phyloP scores from a whole-genome alignment of 1,140 invertebrate species.

The Amphibalanus amphitrite region DNA sequence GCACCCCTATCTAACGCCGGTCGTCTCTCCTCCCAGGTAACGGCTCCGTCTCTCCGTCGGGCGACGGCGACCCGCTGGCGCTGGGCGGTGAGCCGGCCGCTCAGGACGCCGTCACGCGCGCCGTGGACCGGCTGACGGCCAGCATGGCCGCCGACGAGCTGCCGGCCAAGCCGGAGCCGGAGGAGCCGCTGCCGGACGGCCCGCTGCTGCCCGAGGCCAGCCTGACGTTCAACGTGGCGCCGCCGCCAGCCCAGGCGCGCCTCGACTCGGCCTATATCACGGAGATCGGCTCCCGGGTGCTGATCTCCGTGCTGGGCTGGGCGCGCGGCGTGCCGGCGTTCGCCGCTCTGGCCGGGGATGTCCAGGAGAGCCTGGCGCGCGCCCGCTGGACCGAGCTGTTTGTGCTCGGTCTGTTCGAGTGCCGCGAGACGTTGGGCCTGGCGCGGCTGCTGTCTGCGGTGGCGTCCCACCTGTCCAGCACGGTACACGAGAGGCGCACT shows the following conservation, averaged over 20 bases:
- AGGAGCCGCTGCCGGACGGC: not conserved
- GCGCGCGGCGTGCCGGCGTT: not conserved
- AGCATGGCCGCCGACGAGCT: not conserved
- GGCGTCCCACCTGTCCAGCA: not conserved
- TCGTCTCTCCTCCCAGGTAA: no score
- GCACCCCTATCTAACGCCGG: no score
- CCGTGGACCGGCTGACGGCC: not conserved
- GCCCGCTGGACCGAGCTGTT: not conserved
- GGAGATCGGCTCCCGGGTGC: not conserved
- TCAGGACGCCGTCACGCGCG: not conserved
- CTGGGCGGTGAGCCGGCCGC: no score
- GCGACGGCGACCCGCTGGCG: no score
- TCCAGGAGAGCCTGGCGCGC: not conserved
- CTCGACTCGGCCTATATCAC: constrained; percentile 1
- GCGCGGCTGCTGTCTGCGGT: not conserved
- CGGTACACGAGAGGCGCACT: not conserved
- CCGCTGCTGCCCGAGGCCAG: not conserved
- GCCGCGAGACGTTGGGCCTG: not conserved
- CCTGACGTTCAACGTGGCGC: not conserved
- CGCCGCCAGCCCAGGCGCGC: not conserved
- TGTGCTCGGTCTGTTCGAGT: not conserved
- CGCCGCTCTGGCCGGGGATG: not conserved
- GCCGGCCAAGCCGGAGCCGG: not conserved
- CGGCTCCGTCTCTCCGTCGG: no score
- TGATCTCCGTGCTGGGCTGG: not conserved